Evolutionary conservation across 1,140 invertebrate genomes (phyloP), one percentile per base, ranked within the genome.

Genomic region (Lineus longissimus): DNA sequence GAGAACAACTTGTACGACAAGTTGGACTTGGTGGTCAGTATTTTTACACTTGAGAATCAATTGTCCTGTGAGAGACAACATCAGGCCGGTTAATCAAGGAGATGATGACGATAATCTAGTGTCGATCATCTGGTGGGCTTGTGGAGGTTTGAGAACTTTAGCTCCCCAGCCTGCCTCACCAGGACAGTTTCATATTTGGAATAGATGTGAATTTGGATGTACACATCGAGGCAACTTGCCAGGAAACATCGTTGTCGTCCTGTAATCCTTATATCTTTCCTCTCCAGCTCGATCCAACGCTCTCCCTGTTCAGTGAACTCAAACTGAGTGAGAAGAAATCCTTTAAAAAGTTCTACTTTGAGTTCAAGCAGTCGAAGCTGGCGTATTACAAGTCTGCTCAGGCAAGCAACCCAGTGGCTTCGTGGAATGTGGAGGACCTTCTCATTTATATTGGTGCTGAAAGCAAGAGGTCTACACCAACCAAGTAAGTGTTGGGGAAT

Each of bases 401-500:
- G 40, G 31, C 41, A 31, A 15, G 15, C 9, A 64, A 54, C 1
- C 47, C 87, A 74, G 71, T 90, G 11, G 85, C 86, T 61, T 87
- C 87, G 63, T 92, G 90, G 90, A 85, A 86, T 68, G 85, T 92
- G 23, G 89, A 91, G 76, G 88, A 92, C 74, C 86, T 91, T 47
- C 76, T 88, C 7, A 91, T 90, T 88, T 94, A 93, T 80, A 81
- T 91, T 62, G 92, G 92, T 11, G 86, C 88, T 73, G 92, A 94
- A 73, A 76, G 87, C 1, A 92, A 91, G 75, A 82, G 91, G 60
- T 89, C 88, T 77, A 88, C 90, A n/a, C 89, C 90, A 59, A 87
- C 86, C 63, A 87, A 84, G 85, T 87, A 79, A 73, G 71, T 76
- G 62, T 59, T 63, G n/a, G n/a, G n/a, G n/a, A n/a, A n/a, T n/a